phyloP scores from a whole-genome alignment of 2,797 vertebrate genomes.

The Cetoscarus ocellatus region DNA sequence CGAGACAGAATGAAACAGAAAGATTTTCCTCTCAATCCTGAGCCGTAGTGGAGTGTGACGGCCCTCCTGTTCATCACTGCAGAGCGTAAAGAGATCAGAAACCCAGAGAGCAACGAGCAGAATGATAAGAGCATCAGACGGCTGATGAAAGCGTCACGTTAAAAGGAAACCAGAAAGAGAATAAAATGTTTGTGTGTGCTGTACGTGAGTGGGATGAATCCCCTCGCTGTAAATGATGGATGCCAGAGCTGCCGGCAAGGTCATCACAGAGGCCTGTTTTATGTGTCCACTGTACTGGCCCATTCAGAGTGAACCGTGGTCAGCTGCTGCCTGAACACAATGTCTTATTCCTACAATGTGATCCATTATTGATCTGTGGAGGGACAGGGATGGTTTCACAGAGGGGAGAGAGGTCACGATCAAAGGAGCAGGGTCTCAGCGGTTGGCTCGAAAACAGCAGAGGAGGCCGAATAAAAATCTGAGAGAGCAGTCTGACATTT shows the following conservation, averaged over 20 bases:
- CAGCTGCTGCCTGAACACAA: slow-evolving; percentile 2
- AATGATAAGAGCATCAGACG: background rate
- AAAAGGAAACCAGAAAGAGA: too few relatives aligned
- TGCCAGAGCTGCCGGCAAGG: slow-evolving; percentile 13
- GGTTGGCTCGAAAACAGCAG: too few relatives aligned
- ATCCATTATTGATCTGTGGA: slow-evolving; percentile 21
- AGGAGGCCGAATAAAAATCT: too few relatives aligned
- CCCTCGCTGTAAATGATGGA: background rate
- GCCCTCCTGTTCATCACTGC: background rate
- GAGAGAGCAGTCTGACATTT: too few relatives aligned
- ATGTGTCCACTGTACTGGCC: slow-evolving; percentile 7
- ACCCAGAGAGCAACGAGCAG: background rate
- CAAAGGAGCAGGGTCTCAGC: background rate
- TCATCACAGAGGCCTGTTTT: slow-evolving; percentile 23
- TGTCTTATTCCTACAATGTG: background rate
- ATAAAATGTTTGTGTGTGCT: background rate
- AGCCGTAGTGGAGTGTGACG: slow-evolving; percentile 1
- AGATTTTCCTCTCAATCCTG: background rate
- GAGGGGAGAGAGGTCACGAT: slow-evolving; percentile 17
- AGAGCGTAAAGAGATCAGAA: background rate
- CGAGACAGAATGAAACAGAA: background rate
- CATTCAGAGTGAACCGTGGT: slow-evolving; percentile 40
- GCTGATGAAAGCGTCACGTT: background rate
- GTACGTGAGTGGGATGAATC: background rate
- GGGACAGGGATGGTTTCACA: background rate